These are phyloP conservation scores for Mola mola DNA, from an alignment of 2,113 vertebrate genomes.

Conservation along the genomic window DNA sequence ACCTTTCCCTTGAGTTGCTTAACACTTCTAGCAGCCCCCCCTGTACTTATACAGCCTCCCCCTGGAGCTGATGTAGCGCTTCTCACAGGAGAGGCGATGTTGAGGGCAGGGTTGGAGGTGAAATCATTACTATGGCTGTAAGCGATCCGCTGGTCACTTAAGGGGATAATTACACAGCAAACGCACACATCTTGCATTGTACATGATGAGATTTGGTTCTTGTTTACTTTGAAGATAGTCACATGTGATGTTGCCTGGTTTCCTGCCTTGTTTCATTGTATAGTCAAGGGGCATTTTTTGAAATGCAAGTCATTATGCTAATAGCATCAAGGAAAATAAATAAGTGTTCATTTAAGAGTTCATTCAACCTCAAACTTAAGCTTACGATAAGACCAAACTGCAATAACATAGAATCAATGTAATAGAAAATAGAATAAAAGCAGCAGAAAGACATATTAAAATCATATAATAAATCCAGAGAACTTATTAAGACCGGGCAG, in stretches of 20 bases:
- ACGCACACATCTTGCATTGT: background rate
- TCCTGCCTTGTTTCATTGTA: too few species aligned
- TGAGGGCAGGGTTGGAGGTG: conserved; percentile 41
- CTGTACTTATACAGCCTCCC: conserved; percentile 45
- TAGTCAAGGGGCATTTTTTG: too few species aligned
- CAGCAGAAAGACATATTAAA: background rate
- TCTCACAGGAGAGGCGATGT: conserved; percentile 58
- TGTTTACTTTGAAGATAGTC: too few species aligned
- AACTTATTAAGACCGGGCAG: background rate
- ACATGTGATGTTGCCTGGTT: too few species aligned
- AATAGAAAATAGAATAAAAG: background rate
- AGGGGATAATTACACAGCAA: conserved; percentile 51
- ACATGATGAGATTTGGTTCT: background rate
- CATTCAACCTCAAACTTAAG: background rate
- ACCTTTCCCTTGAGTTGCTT: conserved; percentile 55
- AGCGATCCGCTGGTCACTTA: conserved; percentile 39
- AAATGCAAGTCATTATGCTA: too few species aligned
- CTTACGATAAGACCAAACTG: background rate
- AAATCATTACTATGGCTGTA: conserved; percentile 39
- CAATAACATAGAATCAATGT: background rate
- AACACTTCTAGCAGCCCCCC: conserved; percentile 59
- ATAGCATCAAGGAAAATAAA: too few species aligned
- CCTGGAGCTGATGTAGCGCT: conserved; percentile 71
- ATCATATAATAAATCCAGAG: background rate
- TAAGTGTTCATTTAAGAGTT: background rate